Conservation (phyloP, 2,888 invertebrate species). For the Tetragnatha montana region DNA sequence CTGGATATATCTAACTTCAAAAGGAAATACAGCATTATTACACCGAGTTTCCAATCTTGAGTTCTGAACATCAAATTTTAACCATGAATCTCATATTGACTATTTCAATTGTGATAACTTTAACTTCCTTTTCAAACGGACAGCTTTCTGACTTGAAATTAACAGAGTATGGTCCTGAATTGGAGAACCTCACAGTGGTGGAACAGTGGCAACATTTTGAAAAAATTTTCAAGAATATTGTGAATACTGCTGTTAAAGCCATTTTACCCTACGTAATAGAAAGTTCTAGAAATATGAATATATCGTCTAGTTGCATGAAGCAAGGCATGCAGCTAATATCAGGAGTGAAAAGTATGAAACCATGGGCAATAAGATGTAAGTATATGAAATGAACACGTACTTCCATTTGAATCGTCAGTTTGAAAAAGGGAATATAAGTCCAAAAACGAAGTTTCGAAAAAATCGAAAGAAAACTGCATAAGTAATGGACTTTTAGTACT, state of each 20-base stretch:
- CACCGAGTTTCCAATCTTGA: no score
- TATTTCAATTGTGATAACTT: neutral
- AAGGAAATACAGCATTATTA: no score
- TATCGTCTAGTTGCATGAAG: constrained; percentile 52
- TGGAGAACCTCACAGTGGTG: constrained; percentile 19
- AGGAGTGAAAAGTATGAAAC: constrained; percentile 45
- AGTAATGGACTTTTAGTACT: no score
- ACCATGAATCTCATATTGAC: constrained; percentile 11
- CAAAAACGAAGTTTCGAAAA: no score
- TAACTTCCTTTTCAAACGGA: neutral
- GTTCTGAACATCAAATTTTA: no score
- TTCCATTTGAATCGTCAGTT: no score
- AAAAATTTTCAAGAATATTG: constrained; percentile 25
- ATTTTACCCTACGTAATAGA: constrained; percentile 51
- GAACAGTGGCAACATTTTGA: constrained; percentile 58
- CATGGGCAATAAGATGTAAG: constrained; percentile 69
- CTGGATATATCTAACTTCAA: no score
- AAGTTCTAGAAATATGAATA: constrained; percentile 7
- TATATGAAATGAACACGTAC: neutral
- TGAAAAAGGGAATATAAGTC: no score
- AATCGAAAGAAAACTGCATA: no score
- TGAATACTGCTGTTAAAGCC: constrained; percentile 25
- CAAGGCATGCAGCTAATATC: constrained; percentile 32
- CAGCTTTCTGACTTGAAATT: neutral
- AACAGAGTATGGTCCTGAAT: neutral